phyloP scores from a whole-genome alignment of 2,797 vertebrate species.

The Hirundo rustica region DNA sequence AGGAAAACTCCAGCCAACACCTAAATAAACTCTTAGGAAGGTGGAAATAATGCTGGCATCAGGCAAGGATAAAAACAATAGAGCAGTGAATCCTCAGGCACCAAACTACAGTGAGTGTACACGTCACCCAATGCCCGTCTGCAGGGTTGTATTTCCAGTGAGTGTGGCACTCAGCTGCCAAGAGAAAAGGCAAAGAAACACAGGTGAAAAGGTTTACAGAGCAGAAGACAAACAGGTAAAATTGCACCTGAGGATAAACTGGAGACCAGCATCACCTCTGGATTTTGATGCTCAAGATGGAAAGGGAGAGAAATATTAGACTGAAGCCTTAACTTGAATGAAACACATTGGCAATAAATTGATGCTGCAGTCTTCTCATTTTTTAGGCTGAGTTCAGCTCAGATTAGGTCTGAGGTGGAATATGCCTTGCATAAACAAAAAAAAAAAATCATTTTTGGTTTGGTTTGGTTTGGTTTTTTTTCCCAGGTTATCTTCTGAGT shows the following conservation, averaged over 20 bases:
- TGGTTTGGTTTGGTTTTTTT: not conserved
- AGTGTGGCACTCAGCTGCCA: not conserved
- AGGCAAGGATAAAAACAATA: not conserved
- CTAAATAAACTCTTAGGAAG: not conserved
- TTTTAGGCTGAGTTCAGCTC: not conserved
- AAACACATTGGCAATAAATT: not conserved
- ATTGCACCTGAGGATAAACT: not conserved
- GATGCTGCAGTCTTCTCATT: not conserved
- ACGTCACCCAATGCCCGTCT: not conserved
- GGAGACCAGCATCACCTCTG: not conserved
- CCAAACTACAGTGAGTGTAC: not conserved
- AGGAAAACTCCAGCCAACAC: not conserved
- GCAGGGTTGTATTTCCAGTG: not conserved
- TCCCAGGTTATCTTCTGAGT: not conserved
- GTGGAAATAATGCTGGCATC: not conserved
- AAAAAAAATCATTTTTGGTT: not conserved
- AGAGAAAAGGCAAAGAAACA: not conserved
- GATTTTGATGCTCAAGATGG: not conserved
- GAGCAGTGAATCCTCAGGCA: not conserved
- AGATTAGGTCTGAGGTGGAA: not conserved
- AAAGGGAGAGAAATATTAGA: not conserved
- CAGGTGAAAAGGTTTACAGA: not conserved
- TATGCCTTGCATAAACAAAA: not conserved
- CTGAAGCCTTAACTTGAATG: not conserved
- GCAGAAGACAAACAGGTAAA: not conserved